Percentiles rank a stretch among this genome's conserved stretches.
These are phyloP conservation scores for Drosophila melanosoma DNA, from an alignment of 2,888 invertebrate genomes.

Conservation along the genomic window DNA sequence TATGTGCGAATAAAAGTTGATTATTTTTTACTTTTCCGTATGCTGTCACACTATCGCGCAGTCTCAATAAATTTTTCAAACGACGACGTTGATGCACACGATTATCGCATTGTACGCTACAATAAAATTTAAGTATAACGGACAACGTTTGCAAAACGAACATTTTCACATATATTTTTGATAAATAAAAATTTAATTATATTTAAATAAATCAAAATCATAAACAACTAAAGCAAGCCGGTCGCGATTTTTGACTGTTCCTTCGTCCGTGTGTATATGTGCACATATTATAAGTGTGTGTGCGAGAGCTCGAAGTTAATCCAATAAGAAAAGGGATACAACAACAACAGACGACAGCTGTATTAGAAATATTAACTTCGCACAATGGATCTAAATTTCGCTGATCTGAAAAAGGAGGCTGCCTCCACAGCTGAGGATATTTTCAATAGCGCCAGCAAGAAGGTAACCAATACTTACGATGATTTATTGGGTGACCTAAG, in stretches of 20 bases:
- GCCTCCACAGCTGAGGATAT: conserved; percentile 77
- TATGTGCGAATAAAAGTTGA: not conserved
- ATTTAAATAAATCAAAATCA: conserved; percentile 14
- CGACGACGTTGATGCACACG: conserved; percentile 29
- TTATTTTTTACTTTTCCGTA: conserved; percentile 13
- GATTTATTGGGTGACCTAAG: conserved; percentile 55
- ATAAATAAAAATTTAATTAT: not conserved
- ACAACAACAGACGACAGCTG: conserved; percentile 12
- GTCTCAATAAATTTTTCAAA: conserved; percentile 59
- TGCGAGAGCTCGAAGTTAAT: conserved; percentile 15
- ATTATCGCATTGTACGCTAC: conserved; percentile 22
- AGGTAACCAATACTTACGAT: conserved; percentile 54
- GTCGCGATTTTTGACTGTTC: conserved; percentile 31
- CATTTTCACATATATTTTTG: conserved; percentile 6
- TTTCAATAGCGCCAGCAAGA: conserved; percentile 58
- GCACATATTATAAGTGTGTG: not conserved
- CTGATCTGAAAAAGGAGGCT: conserved; percentile 82
- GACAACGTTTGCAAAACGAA: conserved; percentile 20
- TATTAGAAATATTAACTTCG: conserved; percentile 12
- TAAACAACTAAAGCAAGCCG: conserved; percentile 24
- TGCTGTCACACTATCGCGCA: conserved; percentile 54
- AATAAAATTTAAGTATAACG: conserved; percentile 59
- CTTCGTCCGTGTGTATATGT: conserved; percentile 26
- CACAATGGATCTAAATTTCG: conserved; percentile 83
- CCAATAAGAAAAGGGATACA: conserved; percentile 67